Conservation (phyloP, 2,113 vertebrate genomes). For the Dasyprocta punctata region DNA sequence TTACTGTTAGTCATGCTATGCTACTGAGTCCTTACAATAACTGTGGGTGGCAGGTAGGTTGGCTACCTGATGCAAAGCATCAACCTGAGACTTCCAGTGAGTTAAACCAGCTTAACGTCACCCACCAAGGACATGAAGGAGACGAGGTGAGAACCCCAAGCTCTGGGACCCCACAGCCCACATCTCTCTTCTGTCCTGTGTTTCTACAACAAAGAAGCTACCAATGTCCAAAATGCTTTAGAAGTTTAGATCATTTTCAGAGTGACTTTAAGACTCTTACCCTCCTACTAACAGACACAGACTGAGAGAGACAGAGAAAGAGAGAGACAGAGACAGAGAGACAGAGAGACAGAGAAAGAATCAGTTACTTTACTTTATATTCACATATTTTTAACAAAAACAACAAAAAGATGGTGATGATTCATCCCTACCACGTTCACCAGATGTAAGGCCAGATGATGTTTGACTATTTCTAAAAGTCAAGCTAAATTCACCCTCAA, state of each 20-base stretch:
- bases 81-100: background rate
- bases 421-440: constrained; percentile 28
- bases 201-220: background rate
- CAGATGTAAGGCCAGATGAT: constrained; percentile 73
- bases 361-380: background rate
- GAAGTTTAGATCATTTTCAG: background rate
- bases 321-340: background rate
- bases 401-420: constrained; percentile 1
- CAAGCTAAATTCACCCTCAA: constrained; percentile 58
- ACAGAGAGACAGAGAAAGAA: background rate
- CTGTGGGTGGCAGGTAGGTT: background rate
- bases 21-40: constrained; percentile 24
- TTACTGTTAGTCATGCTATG: background rate
- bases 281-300: background rate
- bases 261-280: background rate
- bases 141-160: background rate
- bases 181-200: background rate
- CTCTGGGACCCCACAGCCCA: background rate
- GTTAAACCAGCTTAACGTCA: background rate
- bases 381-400: constrained; percentile 30
- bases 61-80: background rate
- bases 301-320: no score
- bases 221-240: background rate
- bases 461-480: constrained; percentile 57
- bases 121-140: no score